Conservation (phyloP, 2,113 vertebrate genomes). For the Gymnobelideus leadbeateri region DNA sequence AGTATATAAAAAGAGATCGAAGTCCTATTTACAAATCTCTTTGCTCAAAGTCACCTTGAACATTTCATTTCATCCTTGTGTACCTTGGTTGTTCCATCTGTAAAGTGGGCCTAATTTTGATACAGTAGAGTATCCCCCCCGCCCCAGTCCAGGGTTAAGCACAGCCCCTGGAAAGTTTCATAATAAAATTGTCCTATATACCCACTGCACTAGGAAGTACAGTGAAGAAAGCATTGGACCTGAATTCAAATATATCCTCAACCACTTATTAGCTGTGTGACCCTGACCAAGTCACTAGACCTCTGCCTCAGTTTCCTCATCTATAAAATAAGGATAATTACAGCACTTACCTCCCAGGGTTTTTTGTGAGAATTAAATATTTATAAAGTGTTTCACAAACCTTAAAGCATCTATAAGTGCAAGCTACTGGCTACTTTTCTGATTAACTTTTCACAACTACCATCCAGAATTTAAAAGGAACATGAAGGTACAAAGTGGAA, state of each 20-base stretch:
- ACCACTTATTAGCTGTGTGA: not conserved
- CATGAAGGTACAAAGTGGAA: not conserved
- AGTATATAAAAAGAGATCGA: constrained; percentile 31
- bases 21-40: constrained; percentile 49
- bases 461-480: not conserved
- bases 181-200: not conserved
- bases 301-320: not conserved
- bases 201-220: not conserved
- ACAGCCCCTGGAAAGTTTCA: not conserved
- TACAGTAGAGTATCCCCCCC: not conserved
- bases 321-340: not conserved
- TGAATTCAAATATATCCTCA: not conserved
- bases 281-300: not conserved
- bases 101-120: not conserved
- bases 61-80: not conserved
- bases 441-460: not conserved
- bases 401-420: not conserved
- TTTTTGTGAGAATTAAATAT: not conserved
- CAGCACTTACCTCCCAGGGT: not conserved
- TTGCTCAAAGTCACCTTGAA: constrained; percentile 8
- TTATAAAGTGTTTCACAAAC: not conserved
- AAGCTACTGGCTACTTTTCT: not conserved
- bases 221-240: not conserved
- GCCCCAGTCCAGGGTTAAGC: not conserved
- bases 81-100: not conserved